Evolutionary conservation across 35 echinoderm and acorn worm genomes (phyloP).

Genomic region (Stichopus chloronotus): DNA sequence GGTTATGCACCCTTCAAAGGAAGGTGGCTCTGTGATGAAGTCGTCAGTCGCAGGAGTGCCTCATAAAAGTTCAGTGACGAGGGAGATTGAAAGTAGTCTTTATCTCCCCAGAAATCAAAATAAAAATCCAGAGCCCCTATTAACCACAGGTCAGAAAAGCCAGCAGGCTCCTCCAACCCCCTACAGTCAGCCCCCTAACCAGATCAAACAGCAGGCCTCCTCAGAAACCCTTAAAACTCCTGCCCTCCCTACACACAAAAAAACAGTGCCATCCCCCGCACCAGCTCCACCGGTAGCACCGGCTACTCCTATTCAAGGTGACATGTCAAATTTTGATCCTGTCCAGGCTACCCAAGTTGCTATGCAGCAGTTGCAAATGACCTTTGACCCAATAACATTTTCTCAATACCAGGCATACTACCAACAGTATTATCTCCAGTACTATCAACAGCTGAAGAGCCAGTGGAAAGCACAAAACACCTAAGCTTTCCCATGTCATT

Average conservation of each 20-base stretch:
- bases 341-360: slow-evolving; percentile 49
- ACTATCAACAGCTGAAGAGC: slow-evolving; percentile 52
- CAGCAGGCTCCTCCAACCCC: neutral
- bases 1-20: neutral
- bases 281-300: slow-evolving; percentile 1
- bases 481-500: neutral
- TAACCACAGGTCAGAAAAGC: too few relatives aligned
- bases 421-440: slow-evolving; percentile 50
- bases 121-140: too few relatives aligned
- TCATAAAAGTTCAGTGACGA: neutral
- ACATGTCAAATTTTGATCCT: slow-evolving; percentile 55
- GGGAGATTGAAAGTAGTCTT: too few relatives aligned
- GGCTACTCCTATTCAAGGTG: slow-evolving; percentile 12
- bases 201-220: too few relatives aligned
- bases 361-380: slow-evolving; percentile 50
- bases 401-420: slow-evolving; percentile 44
- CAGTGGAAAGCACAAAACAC: slow-evolving; percentile 17
- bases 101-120: too few relatives aligned
- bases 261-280: too few relatives aligned
- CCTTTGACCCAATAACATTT: slow-evolving; percentile 46
- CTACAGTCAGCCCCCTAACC: neutral
- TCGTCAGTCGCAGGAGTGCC: neutral
- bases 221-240: too few relatives aligned
- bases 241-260: too few relatives aligned
- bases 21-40: neutral